Conservation (phyloP, 2,797 vertebrate genomes). For the Rhinichthys osculus region DNA sequence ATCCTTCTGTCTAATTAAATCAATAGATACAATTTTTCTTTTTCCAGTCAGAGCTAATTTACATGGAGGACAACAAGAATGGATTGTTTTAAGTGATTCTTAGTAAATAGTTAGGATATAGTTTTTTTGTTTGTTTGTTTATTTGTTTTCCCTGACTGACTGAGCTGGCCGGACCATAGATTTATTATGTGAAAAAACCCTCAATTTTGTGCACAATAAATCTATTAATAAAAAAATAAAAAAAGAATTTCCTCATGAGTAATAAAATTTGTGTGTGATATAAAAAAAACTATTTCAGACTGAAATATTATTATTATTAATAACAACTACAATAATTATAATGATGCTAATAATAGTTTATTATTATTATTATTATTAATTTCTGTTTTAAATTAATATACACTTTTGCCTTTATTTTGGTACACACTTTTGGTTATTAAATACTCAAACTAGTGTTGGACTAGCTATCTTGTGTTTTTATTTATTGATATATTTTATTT, state of each 20-base stretch:
- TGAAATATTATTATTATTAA: neutral
- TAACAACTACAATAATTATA: neutral
- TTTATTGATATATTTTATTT: neutral
- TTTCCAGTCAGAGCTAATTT: slow-evolving; percentile 26
- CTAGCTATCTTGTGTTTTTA: neutral
- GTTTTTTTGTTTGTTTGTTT: too few relatives aligned
- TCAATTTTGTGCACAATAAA: too few relatives aligned
- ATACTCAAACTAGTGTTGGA: neutral
- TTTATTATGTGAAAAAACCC: neutral
- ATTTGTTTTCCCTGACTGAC: neutral
- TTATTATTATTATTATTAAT: neutral
- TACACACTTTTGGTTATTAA: neutral
- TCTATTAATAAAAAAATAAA: too few relatives aligned
- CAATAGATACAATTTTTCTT: slow-evolving; percentile 33
- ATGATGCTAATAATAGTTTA: neutral
- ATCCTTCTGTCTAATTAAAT: slow-evolving; percentile 50
- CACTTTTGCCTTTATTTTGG: neutral
- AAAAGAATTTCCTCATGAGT: neutral
- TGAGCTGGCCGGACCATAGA: neutral
- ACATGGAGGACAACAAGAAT: slow-evolving; percentile 5
- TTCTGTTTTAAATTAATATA: neutral
- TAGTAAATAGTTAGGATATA: neutral
- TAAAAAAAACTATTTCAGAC: neutral
- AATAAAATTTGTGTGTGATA: neutral
- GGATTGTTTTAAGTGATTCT: neutral